Conservation (phyloP, 2,113 vertebrate genomes). For the Campylorhamphus procurvoides region DNA sequence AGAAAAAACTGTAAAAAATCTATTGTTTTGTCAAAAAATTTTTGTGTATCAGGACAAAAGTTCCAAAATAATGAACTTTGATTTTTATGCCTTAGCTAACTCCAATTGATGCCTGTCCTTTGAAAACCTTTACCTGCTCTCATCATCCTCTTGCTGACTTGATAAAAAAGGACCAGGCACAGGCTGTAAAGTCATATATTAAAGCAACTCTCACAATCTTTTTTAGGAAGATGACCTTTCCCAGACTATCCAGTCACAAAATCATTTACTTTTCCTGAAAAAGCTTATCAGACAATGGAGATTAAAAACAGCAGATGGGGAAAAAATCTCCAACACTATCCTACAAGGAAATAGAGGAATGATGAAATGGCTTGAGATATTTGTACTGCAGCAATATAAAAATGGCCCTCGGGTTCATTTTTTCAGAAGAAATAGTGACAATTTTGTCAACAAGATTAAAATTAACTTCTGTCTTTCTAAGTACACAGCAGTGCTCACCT, state of each 20-base stretch:
- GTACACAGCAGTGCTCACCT: not conserved
- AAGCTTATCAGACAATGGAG: not conserved
- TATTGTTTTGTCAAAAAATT: not conserved
- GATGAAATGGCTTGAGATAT: not conserved
- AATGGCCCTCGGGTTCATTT: not conserved
- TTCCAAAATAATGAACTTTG: not conserved
- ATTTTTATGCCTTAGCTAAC: not conserved
- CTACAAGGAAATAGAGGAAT: not conserved
- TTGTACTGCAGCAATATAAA: not conserved
- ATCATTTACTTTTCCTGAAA: not conserved
- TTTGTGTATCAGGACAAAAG: not conserved
- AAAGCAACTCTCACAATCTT: not conserved
- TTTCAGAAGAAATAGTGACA: not conserved
- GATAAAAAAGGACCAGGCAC: not conserved
- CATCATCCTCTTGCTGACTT: not conserved
- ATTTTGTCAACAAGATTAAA: not conserved
- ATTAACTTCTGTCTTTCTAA: not conserved
- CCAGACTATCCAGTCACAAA: not conserved
- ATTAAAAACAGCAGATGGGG: not conserved
- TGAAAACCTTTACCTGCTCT: not conserved
- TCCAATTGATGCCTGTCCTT: not conserved
- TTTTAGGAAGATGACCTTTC: not conserved
- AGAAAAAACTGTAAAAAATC: not conserved
- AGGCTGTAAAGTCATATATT: not conserved
- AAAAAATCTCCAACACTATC: not conserved